A percentile compares a stretch with the other conserved stretches of the same genome.
Evolutionary conservation across 37 sponge, comb jelly and placozoan species (phyloP).

Genomic region (Dysidea cf. avara): DNA sequence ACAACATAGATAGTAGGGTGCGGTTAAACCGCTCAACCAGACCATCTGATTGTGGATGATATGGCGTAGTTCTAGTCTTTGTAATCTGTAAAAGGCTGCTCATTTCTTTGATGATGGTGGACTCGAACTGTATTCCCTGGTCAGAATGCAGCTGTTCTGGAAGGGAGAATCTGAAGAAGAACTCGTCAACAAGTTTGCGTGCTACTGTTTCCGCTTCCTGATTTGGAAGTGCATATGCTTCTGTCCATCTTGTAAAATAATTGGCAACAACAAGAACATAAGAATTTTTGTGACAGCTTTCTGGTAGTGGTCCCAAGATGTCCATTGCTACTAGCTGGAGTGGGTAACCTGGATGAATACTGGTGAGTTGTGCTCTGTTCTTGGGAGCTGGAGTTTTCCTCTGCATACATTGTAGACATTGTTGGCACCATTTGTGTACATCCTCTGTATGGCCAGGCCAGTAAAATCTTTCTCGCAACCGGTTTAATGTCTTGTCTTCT

Average conservation of each 20-base stretch:
- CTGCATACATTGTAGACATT: background rate
- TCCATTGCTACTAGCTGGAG: slow-evolving; percentile 26
- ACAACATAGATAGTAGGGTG: background rate
- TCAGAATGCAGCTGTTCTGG: slow-evolving; percentile 18
- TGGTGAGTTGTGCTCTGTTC: background rate
- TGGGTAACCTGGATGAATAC: slow-evolving; percentile 7
- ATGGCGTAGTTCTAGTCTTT: slow-evolving; percentile 9
- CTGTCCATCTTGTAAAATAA: slow-evolving; percentile 19
- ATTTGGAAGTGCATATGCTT: slow-evolving; percentile 27
- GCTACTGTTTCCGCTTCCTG: slow-evolving; percentile 24
- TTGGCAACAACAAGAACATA: slow-evolving; percentile 10
- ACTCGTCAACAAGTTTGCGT: background rate
- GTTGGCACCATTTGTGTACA: background rate
- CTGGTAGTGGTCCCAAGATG: slow-evolving; percentile 17
- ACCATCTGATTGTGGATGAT: slow-evolving; percentile 17
- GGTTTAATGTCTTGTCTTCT: slow-evolving; percentile 2
- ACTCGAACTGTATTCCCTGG: slow-evolving; percentile 14
- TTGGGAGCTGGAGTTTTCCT: slow-evolving; percentile 6
- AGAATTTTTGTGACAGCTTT: background rate
- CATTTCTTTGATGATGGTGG: background rate
- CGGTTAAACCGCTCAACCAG: slow-evolving; percentile 19
- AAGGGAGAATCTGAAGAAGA: slow-evolving; percentile 10
- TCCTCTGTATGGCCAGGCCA: slow-evolving; percentile 14
- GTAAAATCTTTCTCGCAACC: slow-evolving; percentile 19
- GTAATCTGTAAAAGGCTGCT: background rate